Evolutionary conservation across 2,797 vertebrate species (phyloP).

Genomic region (Mormyrus hasselquistii): DNA sequence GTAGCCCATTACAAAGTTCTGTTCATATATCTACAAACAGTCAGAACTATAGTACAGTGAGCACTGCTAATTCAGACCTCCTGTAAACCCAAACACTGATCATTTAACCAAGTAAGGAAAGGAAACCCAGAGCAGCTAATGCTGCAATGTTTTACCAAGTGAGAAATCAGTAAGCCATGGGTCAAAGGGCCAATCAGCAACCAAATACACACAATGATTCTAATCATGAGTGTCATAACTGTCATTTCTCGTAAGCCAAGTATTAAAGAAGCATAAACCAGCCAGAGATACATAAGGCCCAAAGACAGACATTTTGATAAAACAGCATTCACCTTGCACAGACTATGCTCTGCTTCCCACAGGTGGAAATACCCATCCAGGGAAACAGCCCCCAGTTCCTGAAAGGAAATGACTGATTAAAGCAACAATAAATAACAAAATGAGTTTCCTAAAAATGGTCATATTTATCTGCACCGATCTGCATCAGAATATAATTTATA

Average conservation of each 20-base stretch:
- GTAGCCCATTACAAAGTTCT: not conserved
- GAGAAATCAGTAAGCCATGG: not conserved
- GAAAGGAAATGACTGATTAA: not conserved
- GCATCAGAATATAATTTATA: not conserved
- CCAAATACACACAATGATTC: not conserved
- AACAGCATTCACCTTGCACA: slow-evolving; percentile 74
- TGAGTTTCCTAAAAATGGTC: not conserved
- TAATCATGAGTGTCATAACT: not conserved
- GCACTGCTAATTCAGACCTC: not conserved
- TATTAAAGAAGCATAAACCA: not conserved
- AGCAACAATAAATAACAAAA: not conserved
- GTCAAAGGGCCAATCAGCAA: not conserved
- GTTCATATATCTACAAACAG: not conserved
- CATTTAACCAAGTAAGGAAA: not conserved
- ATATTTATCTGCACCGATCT: not conserved
- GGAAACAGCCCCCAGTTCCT: slow-evolving; percentile 95
- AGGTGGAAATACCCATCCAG: slow-evolving; percentile 97
- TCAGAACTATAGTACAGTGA: not conserved
- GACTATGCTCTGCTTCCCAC: slow-evolving; percentile 88
- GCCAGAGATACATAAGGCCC: not conserved
- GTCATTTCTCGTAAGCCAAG: not conserved
- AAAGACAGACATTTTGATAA: not conserved
- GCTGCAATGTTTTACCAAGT: not conserved
- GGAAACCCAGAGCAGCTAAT: not conserved
- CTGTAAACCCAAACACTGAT: not conserved